Conservation (phyloP, 2,797 vertebrate genomes). For the Tinamus major region DNA sequence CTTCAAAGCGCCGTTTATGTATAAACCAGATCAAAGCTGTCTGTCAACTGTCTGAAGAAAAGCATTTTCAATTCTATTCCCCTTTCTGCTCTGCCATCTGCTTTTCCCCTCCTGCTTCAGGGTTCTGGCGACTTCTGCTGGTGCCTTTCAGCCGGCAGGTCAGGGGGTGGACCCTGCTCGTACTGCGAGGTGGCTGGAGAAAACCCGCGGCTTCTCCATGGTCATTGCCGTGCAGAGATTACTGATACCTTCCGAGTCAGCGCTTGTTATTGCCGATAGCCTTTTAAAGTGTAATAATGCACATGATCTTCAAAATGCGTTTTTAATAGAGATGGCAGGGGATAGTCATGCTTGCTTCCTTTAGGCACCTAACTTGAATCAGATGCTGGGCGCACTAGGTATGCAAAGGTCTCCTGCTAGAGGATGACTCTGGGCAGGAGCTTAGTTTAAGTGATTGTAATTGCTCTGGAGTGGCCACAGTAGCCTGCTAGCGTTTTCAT, state of each 20-base stretch:
- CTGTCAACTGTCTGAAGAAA: slow-evolving; percentile 55
- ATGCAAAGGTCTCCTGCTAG: not conserved
- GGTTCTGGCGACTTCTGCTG: slow-evolving; percentile 45
- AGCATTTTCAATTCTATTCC: slow-evolving; percentile 17
- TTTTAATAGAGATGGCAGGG: not conserved
- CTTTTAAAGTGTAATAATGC: not conserved
- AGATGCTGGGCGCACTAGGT: not conserved
- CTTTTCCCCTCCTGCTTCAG: slow-evolving; percentile 24
- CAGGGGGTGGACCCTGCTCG: not conserved
- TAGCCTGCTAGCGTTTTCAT: not conserved
- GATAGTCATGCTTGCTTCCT: not conserved
- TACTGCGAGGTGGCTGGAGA: not conserved
- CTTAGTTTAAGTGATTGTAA: not conserved
- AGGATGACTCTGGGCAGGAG: not conserved
- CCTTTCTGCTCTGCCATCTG: not conserved
- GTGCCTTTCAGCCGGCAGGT: slow-evolving; percentile 17
- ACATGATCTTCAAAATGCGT: not conserved
- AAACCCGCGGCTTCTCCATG: slow-evolving; percentile 34
- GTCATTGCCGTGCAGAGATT: not conserved
- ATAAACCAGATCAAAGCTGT: slow-evolving; percentile 62
- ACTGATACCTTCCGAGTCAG: not conserved
- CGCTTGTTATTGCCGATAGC: not conserved
- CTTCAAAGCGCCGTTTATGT: slow-evolving; percentile 64
- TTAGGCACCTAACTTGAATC: not conserved
- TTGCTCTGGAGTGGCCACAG: not conserved